Conservation (phyloP, 1,140 invertebrate genomes). For the Hydropsyche tenuis region DNA sequence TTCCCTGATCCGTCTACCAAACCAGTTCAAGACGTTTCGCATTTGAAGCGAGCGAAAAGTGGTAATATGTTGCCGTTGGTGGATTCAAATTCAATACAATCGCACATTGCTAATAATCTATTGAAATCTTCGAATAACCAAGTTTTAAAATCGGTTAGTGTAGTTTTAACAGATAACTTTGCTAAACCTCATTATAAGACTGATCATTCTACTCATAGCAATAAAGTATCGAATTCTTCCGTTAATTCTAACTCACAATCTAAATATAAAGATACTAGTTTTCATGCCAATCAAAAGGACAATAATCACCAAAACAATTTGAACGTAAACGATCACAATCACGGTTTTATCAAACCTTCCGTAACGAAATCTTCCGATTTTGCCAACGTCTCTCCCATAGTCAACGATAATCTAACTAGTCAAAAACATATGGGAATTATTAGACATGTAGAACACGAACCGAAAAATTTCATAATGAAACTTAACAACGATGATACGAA, state of each 20-base stretch:
- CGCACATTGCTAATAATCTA: not conserved
- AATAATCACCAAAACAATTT: not conserved
- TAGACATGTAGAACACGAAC: constrained; percentile 7
- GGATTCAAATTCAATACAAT: not conserved
- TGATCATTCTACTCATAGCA: constrained; percentile 33
- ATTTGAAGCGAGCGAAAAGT: constrained; percentile 13
- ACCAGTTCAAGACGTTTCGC: constrained; percentile 15
- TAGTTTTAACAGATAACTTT: constrained; percentile 38
- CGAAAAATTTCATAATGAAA: not conserved
- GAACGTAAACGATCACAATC: constrained; percentile 13
- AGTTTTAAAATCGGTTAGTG: constrained; percentile 18
- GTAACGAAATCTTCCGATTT: constrained; percentile 26
- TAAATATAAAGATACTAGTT: constrained; percentile 23
- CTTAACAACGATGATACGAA: not conserved
- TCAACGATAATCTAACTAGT: constrained; percentile 16
- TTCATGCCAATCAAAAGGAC: constrained; percentile 24
- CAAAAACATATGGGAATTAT: constrained; percentile 19
- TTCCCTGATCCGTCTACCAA: not conserved
- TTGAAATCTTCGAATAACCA: constrained; percentile 3
- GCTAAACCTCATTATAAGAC: constrained; percentile 44
- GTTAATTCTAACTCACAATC: not conserved
- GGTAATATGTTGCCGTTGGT: not conserved
- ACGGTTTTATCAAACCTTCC: constrained; percentile 8
- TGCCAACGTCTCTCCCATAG: not conserved
- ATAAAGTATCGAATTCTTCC: not conserved